Evolutionary conservation across 2,113 vertebrate species (phyloP), one percentile per base, ranked within the genome.

Genomic region (Vimba vimba): DNA sequence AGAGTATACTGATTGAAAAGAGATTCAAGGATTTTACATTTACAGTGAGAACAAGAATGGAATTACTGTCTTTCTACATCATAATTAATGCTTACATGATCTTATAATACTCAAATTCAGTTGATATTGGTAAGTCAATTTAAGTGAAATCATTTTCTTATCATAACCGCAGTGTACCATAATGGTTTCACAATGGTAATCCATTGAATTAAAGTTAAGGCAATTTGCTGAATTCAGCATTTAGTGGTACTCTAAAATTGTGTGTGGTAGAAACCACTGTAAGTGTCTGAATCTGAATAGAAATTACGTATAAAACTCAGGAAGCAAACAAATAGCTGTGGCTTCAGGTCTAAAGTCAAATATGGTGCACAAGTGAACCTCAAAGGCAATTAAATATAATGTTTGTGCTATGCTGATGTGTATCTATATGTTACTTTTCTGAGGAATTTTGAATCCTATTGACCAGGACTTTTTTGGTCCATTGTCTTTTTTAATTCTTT

Each of bases 1-100:
- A 97, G 97, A 82, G 96, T 96, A 94, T 93, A 89, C 68, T 60
- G 19, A 76, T 86, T 59, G 69, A 83, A 12, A 84, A 81, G 85
- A 84, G 83, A 82, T 47, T 69, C 55, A 85, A 76, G 79, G 50
- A 80, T 52, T 74, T 88, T 90, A 87, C 39, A 68, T 80, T 81
- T 84, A 87, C 45, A 64, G 57, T 81, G 79, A 62, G 36, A 57
- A 86, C 82, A 90, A 90, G 91, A 86, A 87, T 89, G 88, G 90
- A 91, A 85, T 55, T 55, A 23, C 62, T 80, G 68, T 88, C 69
- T 36, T 68, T 52, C 45, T 82, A 7, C 62, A 68, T 15, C 43
- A 27, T 45, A 68, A 52, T 68, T 52, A 82, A 27, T 52, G 62
- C 45, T 82, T 50, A 52, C n/a, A 30, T 45, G 17, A 45, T 45